phyloP scores from a whole-genome alignment of 2,888 invertebrate species.

The Drosophila austrosaltans region DNA sequence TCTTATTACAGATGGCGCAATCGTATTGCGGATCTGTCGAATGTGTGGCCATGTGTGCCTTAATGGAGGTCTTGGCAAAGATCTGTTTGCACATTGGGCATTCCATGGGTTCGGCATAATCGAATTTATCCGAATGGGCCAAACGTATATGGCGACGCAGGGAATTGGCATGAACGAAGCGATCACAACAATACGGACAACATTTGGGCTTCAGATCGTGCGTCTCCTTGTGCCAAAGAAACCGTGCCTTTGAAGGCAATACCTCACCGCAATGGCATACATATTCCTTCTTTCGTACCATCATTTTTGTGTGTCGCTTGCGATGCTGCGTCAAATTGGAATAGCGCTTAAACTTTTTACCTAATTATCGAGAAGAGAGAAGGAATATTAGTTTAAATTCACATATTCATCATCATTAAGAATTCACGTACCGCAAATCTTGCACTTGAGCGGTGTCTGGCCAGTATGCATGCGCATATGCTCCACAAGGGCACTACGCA shows the following conservation, averaged over 20 bases:
- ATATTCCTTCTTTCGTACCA: constrained; percentile 88
- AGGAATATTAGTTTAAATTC: not conserved
- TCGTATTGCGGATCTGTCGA: constrained; percentile 89
- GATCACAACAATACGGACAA: constrained; percentile 93
- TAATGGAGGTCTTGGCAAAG: constrained; percentile 91
- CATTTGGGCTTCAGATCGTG: constrained; percentile 93
- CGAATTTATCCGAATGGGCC: constrained; percentile 90
- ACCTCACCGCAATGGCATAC: constrained; percentile 92
- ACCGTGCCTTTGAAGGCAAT: constrained; percentile 92
- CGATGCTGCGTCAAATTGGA: constrained; percentile 94
- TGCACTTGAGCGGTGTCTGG: constrained; percentile 91
- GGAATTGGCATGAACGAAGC: constrained; percentile 93
- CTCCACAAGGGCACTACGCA: constrained; percentile 91
- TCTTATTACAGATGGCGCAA: constrained; percentile 92
- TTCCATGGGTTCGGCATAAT: constrained; percentile 87
- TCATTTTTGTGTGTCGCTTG: constrained; percentile 90
- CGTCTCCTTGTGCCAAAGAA: constrained; percentile 93
- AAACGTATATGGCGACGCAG: constrained; percentile 92
- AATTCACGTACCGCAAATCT: constrained; percentile 86
- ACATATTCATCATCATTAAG: not conserved
- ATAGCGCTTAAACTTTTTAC: constrained; percentile 91
- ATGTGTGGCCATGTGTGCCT: constrained; percentile 92
- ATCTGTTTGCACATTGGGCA: constrained; percentile 88
- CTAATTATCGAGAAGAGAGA: constrained; percentile 37
- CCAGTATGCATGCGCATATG: constrained; percentile 93